Percentiles rank a stretch among this genome's conserved stretches.
Conservation (phyloP, 2,888 invertebrate genomes). For the Peribatodes rhomboidaria region DNA sequence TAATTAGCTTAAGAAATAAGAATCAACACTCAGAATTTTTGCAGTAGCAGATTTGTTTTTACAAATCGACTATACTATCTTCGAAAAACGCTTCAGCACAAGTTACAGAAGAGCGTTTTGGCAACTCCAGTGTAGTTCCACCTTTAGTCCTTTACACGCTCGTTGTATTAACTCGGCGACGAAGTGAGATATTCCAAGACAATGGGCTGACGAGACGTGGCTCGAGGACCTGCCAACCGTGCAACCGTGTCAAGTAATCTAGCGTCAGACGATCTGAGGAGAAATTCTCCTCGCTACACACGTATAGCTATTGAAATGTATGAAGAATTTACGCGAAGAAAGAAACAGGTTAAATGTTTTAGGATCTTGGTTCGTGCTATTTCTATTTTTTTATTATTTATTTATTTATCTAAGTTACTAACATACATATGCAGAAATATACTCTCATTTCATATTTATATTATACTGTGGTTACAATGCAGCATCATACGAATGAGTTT, state of each 20-base stretch:
- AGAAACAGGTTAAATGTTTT: constrained; percentile 8
- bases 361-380: too few relatives aligned
- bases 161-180: constrained; percentile 8
- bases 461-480: too few relatives aligned
- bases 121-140: neutral
- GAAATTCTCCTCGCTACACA: neutral
- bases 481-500: too few relatives aligned
- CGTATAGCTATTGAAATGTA: neutral
- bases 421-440: too few relatives aligned
- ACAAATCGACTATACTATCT: too few relatives aligned
- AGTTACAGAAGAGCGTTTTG: neutral
- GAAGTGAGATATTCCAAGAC: constrained; percentile 35
- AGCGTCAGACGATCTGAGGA: constrained; percentile 19
- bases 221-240: constrained; percentile 22
- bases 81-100: too few relatives aligned
- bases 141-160: neutral
- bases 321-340: neutral
- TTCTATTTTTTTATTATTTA: too few relatives aligned
- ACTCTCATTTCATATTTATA: too few relatives aligned
- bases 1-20: too few relatives aligned
- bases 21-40: too few relatives aligned
- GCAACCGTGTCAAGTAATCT: constrained; percentile 36
- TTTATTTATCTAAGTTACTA: too few relatives aligned
- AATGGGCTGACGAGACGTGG: constrained; percentile 26
- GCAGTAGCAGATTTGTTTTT: too few relatives aligned